phyloP scores from a whole-genome alignment of 2,113 vertebrate species.

The Sciurus niger region DNA sequence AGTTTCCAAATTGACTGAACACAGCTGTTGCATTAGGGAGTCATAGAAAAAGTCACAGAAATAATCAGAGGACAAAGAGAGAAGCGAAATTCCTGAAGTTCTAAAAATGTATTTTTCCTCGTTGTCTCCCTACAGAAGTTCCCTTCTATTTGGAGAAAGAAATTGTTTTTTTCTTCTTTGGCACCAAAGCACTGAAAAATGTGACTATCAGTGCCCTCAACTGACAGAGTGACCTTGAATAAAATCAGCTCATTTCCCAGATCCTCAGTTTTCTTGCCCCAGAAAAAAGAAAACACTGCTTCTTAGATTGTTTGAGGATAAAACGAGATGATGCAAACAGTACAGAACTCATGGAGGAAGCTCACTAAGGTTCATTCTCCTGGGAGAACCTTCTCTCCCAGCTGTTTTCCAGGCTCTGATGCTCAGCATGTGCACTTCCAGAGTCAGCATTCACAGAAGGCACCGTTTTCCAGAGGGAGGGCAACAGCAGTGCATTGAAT shows the following conservation, averaged over 20 bases:
- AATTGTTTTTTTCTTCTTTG: conserved; percentile 67
- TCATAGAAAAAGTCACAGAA: neutral
- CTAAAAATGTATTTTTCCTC: conserved; percentile 5
- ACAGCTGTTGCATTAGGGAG: neutral
- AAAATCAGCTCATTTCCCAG: neutral
- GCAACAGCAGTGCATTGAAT: accelerated
- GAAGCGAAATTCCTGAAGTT: conserved; percentile 2
- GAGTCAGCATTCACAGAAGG: conserved; percentile 32
- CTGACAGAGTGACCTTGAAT: conserved; percentile 4
- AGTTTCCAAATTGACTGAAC: neutral
- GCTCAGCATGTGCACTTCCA: neutral
- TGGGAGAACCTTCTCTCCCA: neutral
- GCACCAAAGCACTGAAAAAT: conserved; percentile 44
- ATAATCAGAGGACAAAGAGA: conserved; percentile 32
- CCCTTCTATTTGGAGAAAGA: conserved; percentile 56
- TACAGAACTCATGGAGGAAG: neutral
- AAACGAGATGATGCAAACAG: neutral
- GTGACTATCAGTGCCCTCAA: neutral
- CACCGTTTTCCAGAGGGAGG: neutral
- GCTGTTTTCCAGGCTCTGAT: neutral
- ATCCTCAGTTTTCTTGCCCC: neutral
- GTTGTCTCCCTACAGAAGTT: conserved; percentile 5
- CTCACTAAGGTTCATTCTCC: neutral
- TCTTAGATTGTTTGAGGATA: conserved; percentile 8
- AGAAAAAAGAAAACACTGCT: neutral